Evolutionary conservation across 2,888 invertebrate genomes (phyloP).

Genomic region (Nymphalis urticae): DNA sequence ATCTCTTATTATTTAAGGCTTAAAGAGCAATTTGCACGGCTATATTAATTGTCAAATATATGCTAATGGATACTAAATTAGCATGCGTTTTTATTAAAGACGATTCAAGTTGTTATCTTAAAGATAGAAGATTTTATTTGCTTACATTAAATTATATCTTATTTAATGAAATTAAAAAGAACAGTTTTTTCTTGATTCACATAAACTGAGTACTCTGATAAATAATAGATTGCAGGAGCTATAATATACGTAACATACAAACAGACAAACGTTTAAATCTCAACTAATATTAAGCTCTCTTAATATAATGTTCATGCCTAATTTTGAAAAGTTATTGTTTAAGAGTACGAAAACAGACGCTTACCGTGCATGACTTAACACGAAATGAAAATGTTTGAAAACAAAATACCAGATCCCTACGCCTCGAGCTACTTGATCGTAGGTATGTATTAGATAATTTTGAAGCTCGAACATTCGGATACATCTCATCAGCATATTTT

Average conservation of each 20-base stretch:
- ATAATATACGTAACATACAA: no score
- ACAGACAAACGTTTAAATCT: no score
- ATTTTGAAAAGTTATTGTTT: neutral
- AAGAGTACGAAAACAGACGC: neutral
- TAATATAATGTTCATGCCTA: no score
- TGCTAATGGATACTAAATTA: conserved; percentile 6
- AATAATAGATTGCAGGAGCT: no score
- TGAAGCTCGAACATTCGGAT: conserved; percentile 2
- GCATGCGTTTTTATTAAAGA: neutral
- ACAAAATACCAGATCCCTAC: neutral
- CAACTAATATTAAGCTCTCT: no score
- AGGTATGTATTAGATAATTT: conserved; percentile 1
- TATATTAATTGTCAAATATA: conserved; percentile 4
- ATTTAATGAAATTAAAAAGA: no score
- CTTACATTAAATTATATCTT: no score
- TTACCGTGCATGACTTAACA: neutral
- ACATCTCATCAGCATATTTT: conserved; percentile 10
- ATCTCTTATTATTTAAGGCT: conserved; percentile 29
- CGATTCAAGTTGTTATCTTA: neutral
- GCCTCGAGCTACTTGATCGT: neutral
- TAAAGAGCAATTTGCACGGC: conserved; percentile 22
- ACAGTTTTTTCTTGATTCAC: no score
- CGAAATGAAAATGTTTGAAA: neutral
- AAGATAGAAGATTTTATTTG: neutral
- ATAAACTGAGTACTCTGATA: no score